Evolutionary conservation across 2,797 vertebrate species (phyloP).

Genomic region (Coregonus ussuriensis): DNA sequence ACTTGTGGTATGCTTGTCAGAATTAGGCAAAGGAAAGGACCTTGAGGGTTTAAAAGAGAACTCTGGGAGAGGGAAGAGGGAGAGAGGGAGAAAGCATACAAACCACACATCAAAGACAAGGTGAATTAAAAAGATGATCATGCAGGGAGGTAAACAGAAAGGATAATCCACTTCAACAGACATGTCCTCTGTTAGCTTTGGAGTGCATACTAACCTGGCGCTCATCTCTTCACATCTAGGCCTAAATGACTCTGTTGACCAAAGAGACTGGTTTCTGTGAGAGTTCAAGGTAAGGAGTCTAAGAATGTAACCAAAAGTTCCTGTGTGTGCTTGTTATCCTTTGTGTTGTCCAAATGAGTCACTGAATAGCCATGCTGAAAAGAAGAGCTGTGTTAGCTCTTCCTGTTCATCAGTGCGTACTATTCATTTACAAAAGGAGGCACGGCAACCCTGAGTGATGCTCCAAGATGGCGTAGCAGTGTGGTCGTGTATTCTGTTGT

Average conservation of each 20-base stretch:
- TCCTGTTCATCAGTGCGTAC: background rate
- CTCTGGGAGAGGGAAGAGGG: conserved; percentile 14
- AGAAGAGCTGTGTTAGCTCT: background rate
- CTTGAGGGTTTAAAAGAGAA: background rate
- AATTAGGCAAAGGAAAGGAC: background rate
- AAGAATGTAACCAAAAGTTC: background rate
- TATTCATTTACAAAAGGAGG: background rate
- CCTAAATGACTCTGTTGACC: background rate
- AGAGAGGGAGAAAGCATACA: background rate
- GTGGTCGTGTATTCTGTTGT: too few relatives aligned
- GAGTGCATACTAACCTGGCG: conserved; percentile 24
- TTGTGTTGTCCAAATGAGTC: background rate
- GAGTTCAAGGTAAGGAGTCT: background rate
- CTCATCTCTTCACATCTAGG: background rate
- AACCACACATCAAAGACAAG: background rate
- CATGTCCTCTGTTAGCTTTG: conserved; percentile 15
- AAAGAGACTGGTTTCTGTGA: background rate
- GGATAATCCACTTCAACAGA: conserved; percentile 5
- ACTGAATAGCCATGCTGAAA: background rate
- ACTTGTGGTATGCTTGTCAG: background rate
- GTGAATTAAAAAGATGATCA: background rate
- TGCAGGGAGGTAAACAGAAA: background rate
- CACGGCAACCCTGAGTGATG: background rate
- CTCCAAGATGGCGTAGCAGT: background rate
- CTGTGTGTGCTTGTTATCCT: background rate